Conservation (phyloP, 1,140 invertebrate species). For the Apis florea region DNA sequence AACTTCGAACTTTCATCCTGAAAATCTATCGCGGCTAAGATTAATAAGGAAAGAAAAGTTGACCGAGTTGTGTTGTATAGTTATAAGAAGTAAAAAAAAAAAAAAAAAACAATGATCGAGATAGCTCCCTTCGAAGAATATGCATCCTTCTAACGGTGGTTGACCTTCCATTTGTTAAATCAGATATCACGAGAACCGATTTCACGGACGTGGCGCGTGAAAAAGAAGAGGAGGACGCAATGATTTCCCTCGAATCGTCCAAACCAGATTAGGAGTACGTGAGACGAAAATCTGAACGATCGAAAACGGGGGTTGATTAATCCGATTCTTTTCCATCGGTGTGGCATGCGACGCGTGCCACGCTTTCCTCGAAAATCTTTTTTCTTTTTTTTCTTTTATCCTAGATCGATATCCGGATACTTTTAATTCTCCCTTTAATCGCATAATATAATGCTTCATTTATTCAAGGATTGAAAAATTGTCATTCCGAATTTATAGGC, state of each 20-base stretch:
- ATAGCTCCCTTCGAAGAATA: no score
- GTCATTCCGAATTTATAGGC: no score
- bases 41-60: not conserved
- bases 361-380: not conserved
- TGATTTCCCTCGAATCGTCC: constrained; percentile 42
- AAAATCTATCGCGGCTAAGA: not conserved
- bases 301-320: constrained; percentile 54
- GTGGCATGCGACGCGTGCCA: constrained; percentile 32
- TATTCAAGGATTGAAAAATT: no score
- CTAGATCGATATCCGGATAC: not conserved
- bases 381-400: no score
- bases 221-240: constrained; percentile 1
- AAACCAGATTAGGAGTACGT: constrained; percentile 60
- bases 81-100: not conserved
- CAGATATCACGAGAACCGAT: constrained; percentile 19
- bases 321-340: constrained; percentile 48
- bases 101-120: not conserved
- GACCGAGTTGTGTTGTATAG: not conserved
- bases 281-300: constrained; percentile 43
- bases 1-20: not conserved
- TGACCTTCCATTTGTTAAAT: constrained; percentile 12
- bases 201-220: constrained; percentile 10
- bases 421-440: not conserved
- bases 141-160: not conserved
- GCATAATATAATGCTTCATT: no score